These are phyloP conservation scores for Microcebus lehilahytsara DNA, from an alignment of 2,113 vertebrate species.

Conservation along the genomic window DNA sequence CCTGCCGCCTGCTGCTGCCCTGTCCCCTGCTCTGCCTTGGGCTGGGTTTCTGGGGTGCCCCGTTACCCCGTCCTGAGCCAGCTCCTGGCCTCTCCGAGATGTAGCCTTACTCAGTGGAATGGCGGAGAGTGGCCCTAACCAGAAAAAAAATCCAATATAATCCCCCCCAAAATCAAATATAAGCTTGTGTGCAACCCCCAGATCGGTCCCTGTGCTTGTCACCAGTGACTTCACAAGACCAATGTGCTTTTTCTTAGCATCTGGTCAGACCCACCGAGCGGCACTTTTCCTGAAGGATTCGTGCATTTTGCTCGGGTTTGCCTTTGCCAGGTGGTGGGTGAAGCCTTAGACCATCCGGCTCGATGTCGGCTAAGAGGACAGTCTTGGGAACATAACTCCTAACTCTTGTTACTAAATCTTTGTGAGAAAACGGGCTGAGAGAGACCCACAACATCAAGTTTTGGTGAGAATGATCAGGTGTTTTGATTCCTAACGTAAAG, in stretches of 20 bases:
- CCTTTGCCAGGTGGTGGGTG: background rate
- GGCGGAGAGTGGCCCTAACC: background rate
- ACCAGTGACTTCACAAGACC: background rate
- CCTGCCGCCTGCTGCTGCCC: background rate
- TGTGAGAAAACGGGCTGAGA: constrained; percentile 54
- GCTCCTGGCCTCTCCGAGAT: background rate
- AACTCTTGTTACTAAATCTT: constrained; percentile 43
- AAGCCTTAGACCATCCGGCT: background rate
- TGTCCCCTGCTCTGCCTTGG: background rate
- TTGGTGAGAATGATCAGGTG: background rate
- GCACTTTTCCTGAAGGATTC: background rate
- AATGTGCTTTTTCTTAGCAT: background rate
- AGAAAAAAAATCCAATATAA: background rate
- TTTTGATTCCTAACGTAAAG: constrained; percentile 41
- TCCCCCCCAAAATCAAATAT: background rate
- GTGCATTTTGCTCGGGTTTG: background rate
- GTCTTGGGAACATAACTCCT: background rate
- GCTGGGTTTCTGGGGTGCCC: background rate
- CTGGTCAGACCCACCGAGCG: background rate
- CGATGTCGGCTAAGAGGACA: background rate
- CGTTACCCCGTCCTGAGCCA: accelerated
- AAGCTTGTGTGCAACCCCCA: background rate
- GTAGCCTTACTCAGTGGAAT: background rate
- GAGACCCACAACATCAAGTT: background rate
- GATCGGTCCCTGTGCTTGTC: background rate